These are phyloP conservation scores for Neogobius melanostomus DNA, from an alignment of 2,113 vertebrate species.

Conservation along the genomic window DNA sequence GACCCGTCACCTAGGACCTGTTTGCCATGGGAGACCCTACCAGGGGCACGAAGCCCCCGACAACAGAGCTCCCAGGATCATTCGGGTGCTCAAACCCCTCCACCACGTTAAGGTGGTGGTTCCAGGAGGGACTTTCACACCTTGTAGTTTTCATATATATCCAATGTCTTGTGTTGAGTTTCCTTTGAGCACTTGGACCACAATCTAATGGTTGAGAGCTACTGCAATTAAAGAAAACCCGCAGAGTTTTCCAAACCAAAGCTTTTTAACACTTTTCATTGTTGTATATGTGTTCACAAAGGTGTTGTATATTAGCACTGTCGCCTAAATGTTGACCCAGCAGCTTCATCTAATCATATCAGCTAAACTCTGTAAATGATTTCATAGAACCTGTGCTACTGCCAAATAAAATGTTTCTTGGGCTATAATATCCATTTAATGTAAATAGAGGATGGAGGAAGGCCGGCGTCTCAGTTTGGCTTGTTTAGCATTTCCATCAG, in stretches of 20 bases:
- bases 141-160: no score
- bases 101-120: no score
- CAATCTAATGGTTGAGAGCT: not conserved
- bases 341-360: not conserved
- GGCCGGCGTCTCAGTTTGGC: conserved; percentile 8
- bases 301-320: not conserved
- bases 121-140: no score
- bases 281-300: conserved; percentile 1
- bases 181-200: not conserved
- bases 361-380: conserved; percentile 5
- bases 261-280: not conserved
- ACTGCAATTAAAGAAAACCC: not conserved
- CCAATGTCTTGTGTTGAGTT: not conserved
- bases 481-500: conserved; percentile 15
- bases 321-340: not conserved
- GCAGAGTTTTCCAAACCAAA: not conserved
- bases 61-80: no score
- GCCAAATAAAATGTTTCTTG: conserved; percentile 5
- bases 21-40: no score
- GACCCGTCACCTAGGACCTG: no score
- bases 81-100: no score
- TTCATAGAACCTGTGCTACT: conserved; percentile 12
- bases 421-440: conserved; percentile 4
- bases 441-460: not conserved
- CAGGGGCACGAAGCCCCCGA: no score